These are phyloP conservation scores for Manis javanica DNA, from an alignment of 2,797 vertebrate species.

Conservation along the genomic window DNA sequence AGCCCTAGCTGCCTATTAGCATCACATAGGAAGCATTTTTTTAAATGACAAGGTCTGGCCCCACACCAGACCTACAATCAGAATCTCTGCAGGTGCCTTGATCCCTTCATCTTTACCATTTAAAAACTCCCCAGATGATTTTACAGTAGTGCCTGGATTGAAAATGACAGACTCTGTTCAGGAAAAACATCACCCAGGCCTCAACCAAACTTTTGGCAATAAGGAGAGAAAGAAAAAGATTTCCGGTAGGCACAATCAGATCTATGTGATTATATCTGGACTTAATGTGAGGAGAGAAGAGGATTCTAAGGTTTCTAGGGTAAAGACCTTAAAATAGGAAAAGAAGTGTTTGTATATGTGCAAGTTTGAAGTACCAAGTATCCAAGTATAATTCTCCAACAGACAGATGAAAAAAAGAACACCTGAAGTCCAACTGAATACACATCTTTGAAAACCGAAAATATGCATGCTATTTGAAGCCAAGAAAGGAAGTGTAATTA, in stretches of 20 bases:
- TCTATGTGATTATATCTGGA: neutral
- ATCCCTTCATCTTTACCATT: neutral
- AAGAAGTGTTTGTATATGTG: neutral
- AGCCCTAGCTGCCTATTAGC: neutral
- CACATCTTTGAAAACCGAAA: conserved; percentile 34
- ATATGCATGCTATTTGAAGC: conserved; percentile 31
- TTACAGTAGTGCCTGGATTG: neutral
- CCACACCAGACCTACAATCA: neutral
- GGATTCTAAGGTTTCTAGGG: neutral
- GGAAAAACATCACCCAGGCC: neutral
- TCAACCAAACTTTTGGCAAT: neutral
- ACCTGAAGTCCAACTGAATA: conserved; percentile 2
- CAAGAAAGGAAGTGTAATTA: neutral
- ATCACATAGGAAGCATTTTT: neutral
- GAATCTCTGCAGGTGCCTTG: neutral
- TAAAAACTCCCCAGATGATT: neutral
- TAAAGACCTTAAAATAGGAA: conserved; percentile 27
- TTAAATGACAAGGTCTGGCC: conserved; percentile 29
- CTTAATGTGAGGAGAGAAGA: neutral
- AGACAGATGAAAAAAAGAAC: conserved; percentile 38
- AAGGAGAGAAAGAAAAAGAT: conserved; percentile 12
- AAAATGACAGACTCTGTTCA: neutral
- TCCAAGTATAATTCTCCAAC: neutral
- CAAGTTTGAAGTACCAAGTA: conserved; percentile 19
- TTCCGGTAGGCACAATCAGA: neutral